These are phyloP conservation scores for Sylvia atricapilla DNA, from an alignment of 2,113 vertebrate genomes.

Conservation along the genomic window DNA sequence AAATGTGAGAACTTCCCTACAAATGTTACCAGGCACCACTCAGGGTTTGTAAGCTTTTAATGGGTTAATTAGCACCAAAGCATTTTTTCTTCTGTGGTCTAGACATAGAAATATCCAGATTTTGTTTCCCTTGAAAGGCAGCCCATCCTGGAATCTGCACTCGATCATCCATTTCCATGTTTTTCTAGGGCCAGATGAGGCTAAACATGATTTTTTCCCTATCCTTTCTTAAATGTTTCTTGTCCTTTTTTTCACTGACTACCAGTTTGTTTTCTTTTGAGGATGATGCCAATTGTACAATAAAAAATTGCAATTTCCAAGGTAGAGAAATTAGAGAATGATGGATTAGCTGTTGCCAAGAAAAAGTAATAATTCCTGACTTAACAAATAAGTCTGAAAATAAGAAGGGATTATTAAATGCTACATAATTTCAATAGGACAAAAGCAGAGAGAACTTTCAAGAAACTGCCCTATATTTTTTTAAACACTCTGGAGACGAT, in stretches of 20 bases:
- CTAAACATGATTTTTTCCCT: conserved; percentile 72
- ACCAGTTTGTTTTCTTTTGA: conserved; percentile 71
- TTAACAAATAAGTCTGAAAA: conserved; percentile 60
- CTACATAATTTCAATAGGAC: conserved; percentile 64
- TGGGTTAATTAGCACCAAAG: conserved; percentile 78
- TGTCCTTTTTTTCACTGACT: conserved; percentile 67
- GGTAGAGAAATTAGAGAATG: conserved; percentile 67
- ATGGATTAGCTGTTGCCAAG: conserved; percentile 66
- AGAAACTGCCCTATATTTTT: background rate
- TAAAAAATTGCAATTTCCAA: conserved; percentile 63
- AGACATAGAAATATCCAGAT: conserved; percentile 85
- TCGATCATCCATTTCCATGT: conserved; percentile 74
- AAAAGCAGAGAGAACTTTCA: conserved; percentile 14
- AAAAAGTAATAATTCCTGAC: conserved; percentile 66
- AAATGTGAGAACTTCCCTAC: background rate
- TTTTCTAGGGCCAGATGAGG: conserved; percentile 78
- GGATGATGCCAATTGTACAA: conserved; percentile 67
- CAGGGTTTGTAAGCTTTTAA: conserved; percentile 60
- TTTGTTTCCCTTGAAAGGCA: conserved; percentile 83
- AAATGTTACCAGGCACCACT: conserved; percentile 4
- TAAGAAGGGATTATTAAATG: conserved; percentile 50
- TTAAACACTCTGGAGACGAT: background rate
- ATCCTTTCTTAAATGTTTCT: conserved; percentile 55
- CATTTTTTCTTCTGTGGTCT: conserved; percentile 83
- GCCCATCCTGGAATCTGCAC: conserved; percentile 76